Conservation (phyloP, 2,113 vertebrate genomes). For the Dendropsophus ebraccatus region DNA sequence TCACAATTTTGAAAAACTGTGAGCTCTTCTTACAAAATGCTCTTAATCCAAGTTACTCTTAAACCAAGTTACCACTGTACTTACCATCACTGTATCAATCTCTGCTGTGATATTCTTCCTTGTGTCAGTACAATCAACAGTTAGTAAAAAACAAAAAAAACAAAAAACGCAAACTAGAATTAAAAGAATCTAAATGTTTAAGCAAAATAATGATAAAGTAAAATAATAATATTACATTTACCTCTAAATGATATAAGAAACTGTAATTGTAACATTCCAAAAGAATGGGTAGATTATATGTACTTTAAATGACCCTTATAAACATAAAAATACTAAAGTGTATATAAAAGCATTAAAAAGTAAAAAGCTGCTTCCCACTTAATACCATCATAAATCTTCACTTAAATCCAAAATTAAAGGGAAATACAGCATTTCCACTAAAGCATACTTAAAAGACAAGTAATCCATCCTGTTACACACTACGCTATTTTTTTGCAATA, state of each 20-base stretch:
- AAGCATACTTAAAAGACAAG: constrained; percentile 75
- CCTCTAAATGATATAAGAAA: background rate
- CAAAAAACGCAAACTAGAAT: no score
- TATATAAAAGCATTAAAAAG: background rate
- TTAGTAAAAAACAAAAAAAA: no score
- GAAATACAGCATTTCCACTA: constrained; percentile 76
- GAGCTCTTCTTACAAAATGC: no score
- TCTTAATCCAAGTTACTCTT: no score
- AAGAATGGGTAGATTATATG: constrained; percentile 64
- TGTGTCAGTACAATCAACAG: no score
- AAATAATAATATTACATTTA: no score
- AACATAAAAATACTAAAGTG: background rate
- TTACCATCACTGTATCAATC: no score
- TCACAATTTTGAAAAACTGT: no score
- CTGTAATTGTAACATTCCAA: background rate
- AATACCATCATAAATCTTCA: constrained; percentile 74
- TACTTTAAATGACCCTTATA: constrained; percentile 73
- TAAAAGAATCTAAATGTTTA: no score
- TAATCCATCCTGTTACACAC: constrained; percentile 75
- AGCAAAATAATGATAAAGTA: no score
- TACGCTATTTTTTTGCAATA: constrained; percentile 77
- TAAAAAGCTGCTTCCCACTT: background rate
- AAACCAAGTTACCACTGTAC: no score
- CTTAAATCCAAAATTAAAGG: constrained; percentile 76
- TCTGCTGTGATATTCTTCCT: no score